Conservation (phyloP, 2,113 vertebrate species). For the Ondatra zibethicus region DNA sequence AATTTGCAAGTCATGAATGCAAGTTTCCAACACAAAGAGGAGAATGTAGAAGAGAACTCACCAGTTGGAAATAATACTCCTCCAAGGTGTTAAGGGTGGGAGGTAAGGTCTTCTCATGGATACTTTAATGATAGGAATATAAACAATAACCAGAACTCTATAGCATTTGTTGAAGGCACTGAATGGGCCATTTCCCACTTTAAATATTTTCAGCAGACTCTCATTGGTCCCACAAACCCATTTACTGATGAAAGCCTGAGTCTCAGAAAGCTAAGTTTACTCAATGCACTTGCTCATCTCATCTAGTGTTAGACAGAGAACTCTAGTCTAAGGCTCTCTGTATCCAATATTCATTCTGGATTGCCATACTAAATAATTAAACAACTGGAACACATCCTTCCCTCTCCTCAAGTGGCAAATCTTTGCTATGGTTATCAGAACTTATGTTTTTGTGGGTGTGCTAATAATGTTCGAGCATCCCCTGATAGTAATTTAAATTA, state of each 20-base stretch:
- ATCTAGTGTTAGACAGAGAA: neutral
- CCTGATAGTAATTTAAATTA: slow-evolving; percentile 84
- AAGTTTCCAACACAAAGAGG: neutral
- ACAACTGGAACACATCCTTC: slow-evolving; percentile 16
- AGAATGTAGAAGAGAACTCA: neutral
- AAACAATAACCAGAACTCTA: neutral
- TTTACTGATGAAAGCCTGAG: slow-evolving; percentile 35
- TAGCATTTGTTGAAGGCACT: neutral
- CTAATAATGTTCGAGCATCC: slow-evolving; percentile 78
- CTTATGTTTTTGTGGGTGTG: slow-evolving; percentile 71
- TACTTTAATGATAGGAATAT: neutral
- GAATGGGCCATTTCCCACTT: neutral
- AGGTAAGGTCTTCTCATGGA: neutral
- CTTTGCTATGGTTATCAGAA: slow-evolving; percentile 78
- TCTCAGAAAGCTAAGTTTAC: neutral
- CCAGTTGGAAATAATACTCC: neutral
- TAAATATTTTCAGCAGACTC: neutral
- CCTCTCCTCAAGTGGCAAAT: slow-evolving; percentile 45
- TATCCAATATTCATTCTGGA: neutral
- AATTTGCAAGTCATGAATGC: neutral
- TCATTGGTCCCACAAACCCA: neutral
- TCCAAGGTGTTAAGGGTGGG: neutral
- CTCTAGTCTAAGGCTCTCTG: neutral
- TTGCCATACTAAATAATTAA: slow-evolving; percentile 17
- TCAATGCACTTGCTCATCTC: neutral